Conservation (phyloP, 2,113 vertebrate species). For the Melanocharis versteri region DNA sequence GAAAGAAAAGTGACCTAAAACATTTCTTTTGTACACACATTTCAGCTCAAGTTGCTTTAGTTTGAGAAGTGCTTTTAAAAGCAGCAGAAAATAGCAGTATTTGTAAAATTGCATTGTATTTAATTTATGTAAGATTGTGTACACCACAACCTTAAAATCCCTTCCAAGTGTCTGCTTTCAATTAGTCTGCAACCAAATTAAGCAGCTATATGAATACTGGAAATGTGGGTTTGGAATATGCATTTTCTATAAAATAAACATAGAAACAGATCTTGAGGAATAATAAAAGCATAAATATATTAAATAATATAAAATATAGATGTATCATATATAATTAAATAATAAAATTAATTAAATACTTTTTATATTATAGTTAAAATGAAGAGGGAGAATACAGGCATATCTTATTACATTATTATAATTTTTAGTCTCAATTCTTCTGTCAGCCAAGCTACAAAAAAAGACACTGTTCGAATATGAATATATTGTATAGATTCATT, state of each 20-base stretch:
- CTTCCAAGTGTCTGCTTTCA: background rate
- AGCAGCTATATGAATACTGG: background rate
- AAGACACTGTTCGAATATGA: background rate
- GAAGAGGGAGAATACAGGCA: background rate
- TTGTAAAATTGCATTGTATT: background rate
- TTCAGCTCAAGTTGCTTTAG: background rate
- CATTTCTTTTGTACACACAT: background rate
- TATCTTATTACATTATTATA: background rate
- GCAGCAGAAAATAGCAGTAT: background rate
- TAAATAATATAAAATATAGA: background rate
- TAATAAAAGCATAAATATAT: background rate
- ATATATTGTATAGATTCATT: background rate
- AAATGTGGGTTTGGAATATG: background rate
- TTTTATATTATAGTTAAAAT: background rate
- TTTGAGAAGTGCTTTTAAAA: background rate
- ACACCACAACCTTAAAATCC: background rate
- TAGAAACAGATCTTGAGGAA: background rate
- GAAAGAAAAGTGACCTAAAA: background rate
- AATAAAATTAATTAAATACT: background rate
- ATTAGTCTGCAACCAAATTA: background rate
- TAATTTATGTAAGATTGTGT: background rate
- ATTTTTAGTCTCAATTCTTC: background rate
- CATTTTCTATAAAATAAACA: background rate
- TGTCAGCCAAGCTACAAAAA: background rate
- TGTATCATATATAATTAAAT: background rate